phyloP scores from a whole-genome alignment of 2,888 invertebrate genomes.

The Drosophila emarginata region DNA sequence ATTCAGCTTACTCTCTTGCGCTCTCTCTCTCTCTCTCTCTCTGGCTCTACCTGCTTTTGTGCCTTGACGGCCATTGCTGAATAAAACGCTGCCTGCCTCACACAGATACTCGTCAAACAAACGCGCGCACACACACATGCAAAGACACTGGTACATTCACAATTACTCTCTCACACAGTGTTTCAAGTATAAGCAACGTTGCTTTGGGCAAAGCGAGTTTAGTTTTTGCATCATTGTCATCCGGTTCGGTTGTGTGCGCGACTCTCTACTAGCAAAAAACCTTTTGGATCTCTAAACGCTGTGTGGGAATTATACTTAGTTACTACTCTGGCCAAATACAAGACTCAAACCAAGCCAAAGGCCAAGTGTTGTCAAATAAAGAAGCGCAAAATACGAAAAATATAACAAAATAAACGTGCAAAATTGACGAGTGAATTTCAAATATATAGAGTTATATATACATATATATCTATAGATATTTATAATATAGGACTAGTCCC shows the following conservation, averaged over 20 bases:
- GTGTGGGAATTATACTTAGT: constrained; percentile 4
- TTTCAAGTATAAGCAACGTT: constrained; percentile 41
- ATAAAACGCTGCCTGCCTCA: constrained; percentile 36
- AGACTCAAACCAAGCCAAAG: constrained; percentile 20
- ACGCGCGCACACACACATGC: constrained; percentile 14
- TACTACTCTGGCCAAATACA: background rate
- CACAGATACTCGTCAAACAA: constrained; percentile 22
- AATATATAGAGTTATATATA: background rate
- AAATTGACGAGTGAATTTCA: constrained; percentile 9
- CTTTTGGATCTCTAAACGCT: constrained; percentile 20
- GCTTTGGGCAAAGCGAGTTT: constrained; percentile 40
- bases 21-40: background rate
- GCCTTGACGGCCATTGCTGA: constrained; percentile 55
- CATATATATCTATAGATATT: background rate
- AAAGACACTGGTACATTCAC: background rate
- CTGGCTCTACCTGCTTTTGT: constrained; percentile 47
- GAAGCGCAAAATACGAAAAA: background rate
- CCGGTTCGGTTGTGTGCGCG: constrained; percentile 60
- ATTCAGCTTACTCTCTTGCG: background rate
- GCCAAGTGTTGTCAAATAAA: constrained; percentile 17
- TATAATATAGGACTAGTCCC: constrained; percentile 9
- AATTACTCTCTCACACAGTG: constrained; percentile 4
- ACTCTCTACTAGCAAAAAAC: background rate
- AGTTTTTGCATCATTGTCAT: constrained; percentile 78
- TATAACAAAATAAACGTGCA: background rate